Evolutionary conservation across 2,113 vertebrate species (phyloP).

Genomic region (Paracanthobrama guichenoti): DNA sequence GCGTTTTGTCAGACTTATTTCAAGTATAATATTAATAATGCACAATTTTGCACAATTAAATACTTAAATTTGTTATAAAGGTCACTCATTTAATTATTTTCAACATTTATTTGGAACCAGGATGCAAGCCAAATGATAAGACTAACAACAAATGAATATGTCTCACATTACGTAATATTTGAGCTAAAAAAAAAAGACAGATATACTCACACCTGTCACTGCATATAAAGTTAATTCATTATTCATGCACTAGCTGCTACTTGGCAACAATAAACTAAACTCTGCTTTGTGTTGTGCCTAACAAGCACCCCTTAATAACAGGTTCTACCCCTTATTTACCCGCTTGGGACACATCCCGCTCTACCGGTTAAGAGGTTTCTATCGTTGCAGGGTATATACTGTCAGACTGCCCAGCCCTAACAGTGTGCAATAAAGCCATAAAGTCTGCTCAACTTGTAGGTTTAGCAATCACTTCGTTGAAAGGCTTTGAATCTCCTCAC

Average conservation of each 20-base stretch:
- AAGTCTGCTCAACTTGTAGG: neutral
- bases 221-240: neutral
- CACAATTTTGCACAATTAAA: neutral
- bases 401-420: neutral
- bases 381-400: neutral
- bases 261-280: constrained; percentile 7
- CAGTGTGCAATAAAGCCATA: constrained; percentile 24
- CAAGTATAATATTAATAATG: neutral
- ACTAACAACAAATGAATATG: neutral
- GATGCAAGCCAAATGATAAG: neutral
- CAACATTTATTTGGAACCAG: neutral
- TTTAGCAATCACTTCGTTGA: neutral
- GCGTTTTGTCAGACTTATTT: neutral
- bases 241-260: neutral
- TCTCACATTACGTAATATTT: neutral
- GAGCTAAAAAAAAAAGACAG: neutral
- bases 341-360: neutral
- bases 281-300: neutral
- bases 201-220: neutral
- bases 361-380: constrained; percentile 17
- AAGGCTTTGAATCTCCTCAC: constrained; percentile 21
- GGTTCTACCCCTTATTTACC: neutral
- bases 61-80: neutral
- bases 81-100: neutral
- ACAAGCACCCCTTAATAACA: constrained; percentile 5